A percentile compares a stretch with the other conserved stretches of the same genome.
phyloP scores from a whole-genome alignment of 1,140 invertebrate species.

The Heliothis subflexa region DNA sequence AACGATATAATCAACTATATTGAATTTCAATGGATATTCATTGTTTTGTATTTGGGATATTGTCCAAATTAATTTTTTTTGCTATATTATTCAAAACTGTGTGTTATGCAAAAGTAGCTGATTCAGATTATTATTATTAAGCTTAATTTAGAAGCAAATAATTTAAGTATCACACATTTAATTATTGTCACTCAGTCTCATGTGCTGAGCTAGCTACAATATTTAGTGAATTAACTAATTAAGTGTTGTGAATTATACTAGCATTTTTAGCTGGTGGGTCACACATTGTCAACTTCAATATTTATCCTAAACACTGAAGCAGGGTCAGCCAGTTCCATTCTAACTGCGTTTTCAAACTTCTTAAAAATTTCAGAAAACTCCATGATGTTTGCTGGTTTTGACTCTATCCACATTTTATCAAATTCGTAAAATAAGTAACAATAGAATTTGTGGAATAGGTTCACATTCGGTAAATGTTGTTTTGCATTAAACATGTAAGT shows the following conservation, averaged over 20 bases:
- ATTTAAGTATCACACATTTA: conserved; percentile 32
- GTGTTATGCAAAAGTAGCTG: too few species aligned
- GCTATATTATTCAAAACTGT: too few species aligned
- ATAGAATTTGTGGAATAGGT: conserved; percentile 97
- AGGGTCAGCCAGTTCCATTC: conserved; percentile 88
- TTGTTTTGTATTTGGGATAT: too few species aligned
- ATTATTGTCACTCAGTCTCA: conserved; percentile 26
- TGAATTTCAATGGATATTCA: too few species aligned
- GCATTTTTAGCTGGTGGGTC: conserved; percentile 57
- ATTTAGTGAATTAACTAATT: background rate
- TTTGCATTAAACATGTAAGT: conserved; percentile 96
- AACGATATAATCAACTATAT: too few species aligned
- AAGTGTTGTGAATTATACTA: conserved; percentile 6
- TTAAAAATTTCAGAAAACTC: conserved; percentile 95
- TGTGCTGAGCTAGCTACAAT: conserved; percentile 19
- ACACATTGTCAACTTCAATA: conserved; percentile 89
- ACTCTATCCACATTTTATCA: conserved; percentile 96
- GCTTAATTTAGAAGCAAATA: conserved; percentile 1
- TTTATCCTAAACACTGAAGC: conserved; percentile 91
- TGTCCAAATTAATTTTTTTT: too few species aligned
- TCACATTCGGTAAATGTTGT: conserved; percentile 89
- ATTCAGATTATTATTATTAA: background rate
- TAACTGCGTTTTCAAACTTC: conserved; percentile 93
- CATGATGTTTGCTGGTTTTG: conserved; percentile 97
- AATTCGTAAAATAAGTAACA: conserved; percentile 98